These are phyloP conservation scores for Clarias gariepinus DNA, from an alignment of 2,113 vertebrate species.

Conservation along the genomic window DNA sequence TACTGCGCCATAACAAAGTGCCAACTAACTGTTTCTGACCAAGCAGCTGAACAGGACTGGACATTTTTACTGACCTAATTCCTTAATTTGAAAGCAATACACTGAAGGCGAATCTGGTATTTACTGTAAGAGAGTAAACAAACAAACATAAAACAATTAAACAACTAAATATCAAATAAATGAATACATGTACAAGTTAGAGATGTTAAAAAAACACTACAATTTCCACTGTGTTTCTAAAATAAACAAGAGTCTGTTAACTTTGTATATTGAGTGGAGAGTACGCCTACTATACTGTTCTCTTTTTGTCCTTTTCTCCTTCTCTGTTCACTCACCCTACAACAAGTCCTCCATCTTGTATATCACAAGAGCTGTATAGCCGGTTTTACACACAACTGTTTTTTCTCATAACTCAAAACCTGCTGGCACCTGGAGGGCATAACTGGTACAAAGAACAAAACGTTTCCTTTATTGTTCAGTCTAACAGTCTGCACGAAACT, in stretches of 20 bases:
- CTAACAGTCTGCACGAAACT: not conserved
- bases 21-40: not conserved
- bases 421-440: not conserved
- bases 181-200: not conserved
- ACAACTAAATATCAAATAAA: no score
- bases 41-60: not conserved
- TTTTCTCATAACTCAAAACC: slow-evolving; percentile 13
- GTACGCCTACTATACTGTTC: not conserved
- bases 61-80: not conserved
- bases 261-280: not conserved
- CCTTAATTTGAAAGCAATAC: not conserved
- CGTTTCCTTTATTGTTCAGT: not conserved
- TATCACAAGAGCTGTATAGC: slow-evolving; percentile 34
- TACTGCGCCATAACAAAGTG: not conserved
- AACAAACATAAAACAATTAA: not conserved
- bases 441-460: not conserved
- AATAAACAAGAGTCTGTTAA: not conserved
- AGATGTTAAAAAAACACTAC: not conserved
- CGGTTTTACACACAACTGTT: slow-evolving; percentile 43
- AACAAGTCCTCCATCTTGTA: not conserved
- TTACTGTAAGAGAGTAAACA: not conserved
- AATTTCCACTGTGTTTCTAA: not conserved
- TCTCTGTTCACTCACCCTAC: not conserved
- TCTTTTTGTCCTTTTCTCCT: not conserved
- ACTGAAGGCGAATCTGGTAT: not conserved